Evolutionary conservation across 2,113 vertebrate genomes (phyloP), one percentile per base, ranked within the genome.

Genomic region (Nothoprocta pentlandii): DNA sequence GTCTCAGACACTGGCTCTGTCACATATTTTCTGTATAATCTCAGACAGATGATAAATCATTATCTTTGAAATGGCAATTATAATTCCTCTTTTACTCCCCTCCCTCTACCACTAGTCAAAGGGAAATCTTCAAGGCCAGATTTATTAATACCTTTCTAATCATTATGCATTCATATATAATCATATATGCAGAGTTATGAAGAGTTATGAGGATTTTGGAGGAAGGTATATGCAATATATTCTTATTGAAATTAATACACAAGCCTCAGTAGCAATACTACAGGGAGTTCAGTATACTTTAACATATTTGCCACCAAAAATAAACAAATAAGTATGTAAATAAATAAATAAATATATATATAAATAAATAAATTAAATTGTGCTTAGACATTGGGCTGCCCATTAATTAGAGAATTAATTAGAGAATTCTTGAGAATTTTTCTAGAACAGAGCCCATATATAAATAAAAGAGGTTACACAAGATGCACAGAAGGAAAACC

Each of bases 121-220:
- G 11, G 4, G 12, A 12, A 1, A n/a, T 80, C 34, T 86, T 66
- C 73, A 80, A 80, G 44, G 30, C 66, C 16, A 16, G 32, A 67
- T 51, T 63, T 68, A 2, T 70, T 51, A 93, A 49, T 67, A 20
- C 34, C 8, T 64, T 82, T 87, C 88, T 56, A 42, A 69, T 12
- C 80, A 10, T 6, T 54, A 15, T 21, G 6, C 5, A 75, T 63
- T 90, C 84, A 26, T 63, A 46, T 46, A 19, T 5, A 68, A 64
- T 32, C 34, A 75, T 3, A 61, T 20, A 28, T 39, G 42, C 13
- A 68, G 9, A 56, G 12, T 58, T 58, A n/a, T 0, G 0, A 89
- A 81, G 39, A 69, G 25, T 26, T 63, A 67, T 14, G 10, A 61
- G 3, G 5, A 3, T 63, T 12, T 63, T 10, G 51, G 47, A 63